Percentiles rank a stretch among this genome's conserved stretches.
Evolutionary conservation across 1,140 invertebrate genomes (phyloP).

Genomic region (Bursaphelenchus mucronatus): DNA sequence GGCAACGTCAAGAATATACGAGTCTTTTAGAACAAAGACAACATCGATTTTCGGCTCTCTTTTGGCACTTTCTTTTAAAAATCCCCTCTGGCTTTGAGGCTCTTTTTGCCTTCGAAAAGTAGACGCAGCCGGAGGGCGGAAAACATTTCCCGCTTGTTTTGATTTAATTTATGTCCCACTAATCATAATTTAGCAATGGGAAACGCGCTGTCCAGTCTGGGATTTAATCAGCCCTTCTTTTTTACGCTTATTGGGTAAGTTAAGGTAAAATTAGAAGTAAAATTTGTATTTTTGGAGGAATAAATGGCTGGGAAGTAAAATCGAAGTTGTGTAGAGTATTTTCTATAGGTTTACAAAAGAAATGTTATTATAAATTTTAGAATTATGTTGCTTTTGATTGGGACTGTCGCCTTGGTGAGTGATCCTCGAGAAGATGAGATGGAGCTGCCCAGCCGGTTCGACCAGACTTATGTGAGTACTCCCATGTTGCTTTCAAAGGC

Average conservation of each 20-base stretch:
- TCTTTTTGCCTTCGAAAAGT: too few relatives aligned
- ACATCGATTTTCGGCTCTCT: too few relatives aligned
- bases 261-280: background rate
- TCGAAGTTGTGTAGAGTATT: background rate
- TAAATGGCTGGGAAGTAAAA: background rate
- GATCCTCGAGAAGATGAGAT: slow-evolving; percentile 6
- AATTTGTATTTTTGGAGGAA: background rate
- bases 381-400: slow-evolving; percentile 28
- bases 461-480: background rate
- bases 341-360: background rate
- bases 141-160: too few relatives aligned
- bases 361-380: slow-evolving; percentile 23
- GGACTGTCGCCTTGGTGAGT: slow-evolving; percentile 20
- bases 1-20: too few relatives aligned
- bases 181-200: slow-evolving; percentile 24
- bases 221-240: slow-evolving; percentile 45
- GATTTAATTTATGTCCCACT: too few relatives aligned
- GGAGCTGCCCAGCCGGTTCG: background rate
- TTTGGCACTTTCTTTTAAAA: too few relatives aligned
- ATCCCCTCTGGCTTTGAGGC: too few relatives aligned
- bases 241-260: slow-evolving; percentile 46
- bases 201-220: slow-evolving; percentile 21
- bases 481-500: background rate
- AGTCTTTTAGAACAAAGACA: too few relatives aligned
- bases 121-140: background rate